Evolutionary conservation across 2,797 vertebrate genomes (phyloP), one percentile per base, ranked within the genome.

Genomic region (Coregonus sp.): DNA sequence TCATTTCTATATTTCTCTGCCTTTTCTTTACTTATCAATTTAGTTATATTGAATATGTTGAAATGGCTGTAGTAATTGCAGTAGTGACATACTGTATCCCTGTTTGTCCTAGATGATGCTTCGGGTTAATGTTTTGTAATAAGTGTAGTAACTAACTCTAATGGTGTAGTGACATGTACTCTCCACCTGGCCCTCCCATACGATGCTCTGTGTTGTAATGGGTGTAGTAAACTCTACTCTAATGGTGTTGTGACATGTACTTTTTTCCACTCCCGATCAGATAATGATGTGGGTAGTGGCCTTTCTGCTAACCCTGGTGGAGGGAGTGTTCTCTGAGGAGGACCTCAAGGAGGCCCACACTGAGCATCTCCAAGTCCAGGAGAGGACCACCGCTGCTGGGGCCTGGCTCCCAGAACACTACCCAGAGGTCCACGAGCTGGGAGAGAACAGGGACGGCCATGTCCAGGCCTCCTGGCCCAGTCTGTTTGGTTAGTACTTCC

Each of bases 51-150:
- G n/a, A 61, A 11, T 20, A 61, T 7, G 56, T 61, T 61, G n/a
- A 7, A 61, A 61, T 61, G 40, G 18, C 56, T 20, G 56, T 20
- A 25, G 25, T 25, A 25, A 25, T 25, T 25, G 25, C 25, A 25
- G 25, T 25, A 25, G 25, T 25, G 25, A 63, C 9, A 63, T 25
- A 25, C 25, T 25, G 56, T 20, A n/a, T 25, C 59, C 69, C 4
- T 47, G 40, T 7, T 85, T 12, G 54, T 63, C 31, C n/a, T 81
- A 94, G 93, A 85, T 86, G 77, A 79, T 85, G 80, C 75, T 89
- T 52, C 25, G 25, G 25, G 25, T 25, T 25, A 25, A 25, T 81
- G 86, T 59, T 5, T 59, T 18, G 56, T 18, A 20, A 59, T 47
- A 9, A 18, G 16, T n/a, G 54, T 59, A n/a, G 18, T 59, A n/a